These are phyloP conservation scores for Dicrostonyx torquatus DNA, from an alignment of 2,797 vertebrate genomes.

Conservation along the genomic window DNA sequence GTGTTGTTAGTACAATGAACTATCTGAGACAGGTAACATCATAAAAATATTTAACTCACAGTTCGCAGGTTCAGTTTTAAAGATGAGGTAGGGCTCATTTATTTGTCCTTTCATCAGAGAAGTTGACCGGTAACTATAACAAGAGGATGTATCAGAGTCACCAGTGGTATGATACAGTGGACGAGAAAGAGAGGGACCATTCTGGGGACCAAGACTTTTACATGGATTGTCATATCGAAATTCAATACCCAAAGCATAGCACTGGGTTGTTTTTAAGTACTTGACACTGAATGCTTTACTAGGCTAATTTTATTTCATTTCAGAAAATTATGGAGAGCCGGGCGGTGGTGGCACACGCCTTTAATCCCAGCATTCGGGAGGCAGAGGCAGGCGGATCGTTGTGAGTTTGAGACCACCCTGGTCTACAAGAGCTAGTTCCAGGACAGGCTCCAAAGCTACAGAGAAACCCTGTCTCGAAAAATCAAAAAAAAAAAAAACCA, in stretches of 20 bases:
- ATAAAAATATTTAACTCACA: background rate
- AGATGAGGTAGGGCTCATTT: background rate
- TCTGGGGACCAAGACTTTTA: background rate
- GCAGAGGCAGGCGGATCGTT: too few species aligned
- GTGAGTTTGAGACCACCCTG: too few species aligned
- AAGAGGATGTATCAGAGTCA: background rate
- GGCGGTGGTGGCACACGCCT: too few species aligned
- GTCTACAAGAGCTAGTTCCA: too few species aligned
- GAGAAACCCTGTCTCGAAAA: too few species aligned
- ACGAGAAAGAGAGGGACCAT: background rate
- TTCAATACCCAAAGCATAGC: background rate
- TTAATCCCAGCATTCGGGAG: too few species aligned
- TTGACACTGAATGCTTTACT: constrained; percentile 7
- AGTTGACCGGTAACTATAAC: background rate
- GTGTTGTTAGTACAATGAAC: background rate
- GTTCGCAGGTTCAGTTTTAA: background rate
- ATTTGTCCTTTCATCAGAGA: background rate
- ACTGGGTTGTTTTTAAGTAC: background rate
- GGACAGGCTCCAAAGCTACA: too few species aligned
- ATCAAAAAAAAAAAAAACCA: too few species aligned
- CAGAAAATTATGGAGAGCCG: background rate
- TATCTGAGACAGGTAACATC: background rate
- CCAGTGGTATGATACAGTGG: too few species aligned
- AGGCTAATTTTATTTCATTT: constrained; percentile 11
- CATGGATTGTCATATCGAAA: background rate